These are phyloP conservation scores for Euclidia mi DNA, from an alignment of 2,888 invertebrate genomes.

Conservation along the genomic window DNA sequence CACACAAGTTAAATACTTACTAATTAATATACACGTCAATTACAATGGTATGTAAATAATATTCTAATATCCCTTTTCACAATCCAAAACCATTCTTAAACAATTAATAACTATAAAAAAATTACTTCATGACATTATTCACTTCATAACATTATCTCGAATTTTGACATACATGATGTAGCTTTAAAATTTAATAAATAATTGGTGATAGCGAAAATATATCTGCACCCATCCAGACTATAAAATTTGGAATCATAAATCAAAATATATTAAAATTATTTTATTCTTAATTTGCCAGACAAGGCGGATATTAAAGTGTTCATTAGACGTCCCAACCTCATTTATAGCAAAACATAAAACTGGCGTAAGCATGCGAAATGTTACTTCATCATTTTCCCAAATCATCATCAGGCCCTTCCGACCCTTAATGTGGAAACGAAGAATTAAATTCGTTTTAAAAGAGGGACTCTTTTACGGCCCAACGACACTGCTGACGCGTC, in stretches of 20 bases:
- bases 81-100: too few relatives aligned
- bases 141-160: too few relatives aligned
- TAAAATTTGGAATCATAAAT: neutral
- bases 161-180: too few relatives aligned
- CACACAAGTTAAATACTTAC: too few relatives aligned
- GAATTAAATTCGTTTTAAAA: slow-evolving; percentile 70
- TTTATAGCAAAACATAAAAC: slow-evolving; percentile 48
- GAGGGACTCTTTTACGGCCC: slow-evolving; percentile 64
- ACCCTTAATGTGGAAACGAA: slow-evolving; percentile 59
- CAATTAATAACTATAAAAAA: too few relatives aligned
- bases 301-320: slow-evolving; percentile 14
- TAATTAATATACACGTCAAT: too few relatives aligned
- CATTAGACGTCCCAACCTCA: slow-evolving; percentile 31
- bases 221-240: too few relatives aligned
- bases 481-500: slow-evolving; percentile 61
- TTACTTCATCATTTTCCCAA: slow-evolving; percentile 53
- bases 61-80: too few relatives aligned
- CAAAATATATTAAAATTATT: slow-evolving; percentile 14
- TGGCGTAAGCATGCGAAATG: slow-evolving; percentile 36
- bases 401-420: slow-evolving; percentile 54
- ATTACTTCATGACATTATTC: too few relatives aligned
- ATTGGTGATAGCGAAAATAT: too few relatives aligned
- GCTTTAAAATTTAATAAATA: too few relatives aligned
- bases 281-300: neutral
- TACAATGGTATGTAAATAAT: too few relatives aligned